Evolutionary conservation across 2,797 vertebrate species (phyloP).

Genomic region (Numenius phaeopus): DNA sequence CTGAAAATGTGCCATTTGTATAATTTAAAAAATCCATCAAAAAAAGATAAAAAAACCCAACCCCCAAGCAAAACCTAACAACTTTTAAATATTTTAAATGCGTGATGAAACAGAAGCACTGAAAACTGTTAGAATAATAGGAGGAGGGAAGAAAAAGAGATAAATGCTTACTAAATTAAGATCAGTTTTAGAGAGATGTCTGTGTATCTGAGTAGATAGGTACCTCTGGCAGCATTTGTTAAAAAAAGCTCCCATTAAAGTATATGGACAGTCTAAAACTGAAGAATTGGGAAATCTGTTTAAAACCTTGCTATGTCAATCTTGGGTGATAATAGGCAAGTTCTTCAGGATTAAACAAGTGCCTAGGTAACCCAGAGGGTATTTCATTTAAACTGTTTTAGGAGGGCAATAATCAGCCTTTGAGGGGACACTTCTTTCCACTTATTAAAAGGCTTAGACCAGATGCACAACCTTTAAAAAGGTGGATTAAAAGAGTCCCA

Average conservation of each 20-base stretch:
- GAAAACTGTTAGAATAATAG: background rate
- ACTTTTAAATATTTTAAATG: background rate
- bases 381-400: background rate
- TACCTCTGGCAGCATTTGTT: background rate
- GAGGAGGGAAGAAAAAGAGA: background rate
- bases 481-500: background rate
- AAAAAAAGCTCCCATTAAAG: background rate
- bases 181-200: background rate
- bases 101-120: background rate
- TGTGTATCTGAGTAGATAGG: background rate
- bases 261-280: background rate
- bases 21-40: background rate
- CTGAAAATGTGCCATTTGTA: background rate
- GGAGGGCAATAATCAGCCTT: background rate
- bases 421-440: background rate
- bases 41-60: background rate
- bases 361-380: background rate
- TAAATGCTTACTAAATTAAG: background rate
- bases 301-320: background rate
- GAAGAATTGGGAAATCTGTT: background rate
- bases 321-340: background rate
- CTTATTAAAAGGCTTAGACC: background rate
- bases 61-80: background rate
- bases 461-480: background rate
- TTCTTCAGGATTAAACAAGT: background rate